These are phyloP conservation scores for Eurosta solidaginis DNA, from an alignment of 1,140 invertebrate genomes.

Conservation along the genomic window DNA sequence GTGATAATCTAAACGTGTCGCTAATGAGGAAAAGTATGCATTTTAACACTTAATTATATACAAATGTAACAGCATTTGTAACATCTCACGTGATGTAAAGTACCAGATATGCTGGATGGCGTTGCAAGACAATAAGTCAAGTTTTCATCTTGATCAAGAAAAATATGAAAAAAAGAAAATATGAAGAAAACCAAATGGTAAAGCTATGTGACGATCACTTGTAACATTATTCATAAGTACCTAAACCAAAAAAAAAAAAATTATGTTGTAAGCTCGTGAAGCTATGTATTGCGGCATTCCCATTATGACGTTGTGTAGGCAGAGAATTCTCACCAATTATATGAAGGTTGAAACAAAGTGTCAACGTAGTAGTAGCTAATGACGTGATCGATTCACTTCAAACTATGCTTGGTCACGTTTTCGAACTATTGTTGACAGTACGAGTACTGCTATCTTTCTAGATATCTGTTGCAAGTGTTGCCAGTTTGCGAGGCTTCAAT, in stretches of 20 bases:
- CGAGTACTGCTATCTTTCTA: too few relatives aligned
- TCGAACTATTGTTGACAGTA: neutral
- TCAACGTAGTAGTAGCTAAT: neutral
- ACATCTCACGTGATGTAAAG: too few relatives aligned
- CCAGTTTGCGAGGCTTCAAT: too few relatives aligned
- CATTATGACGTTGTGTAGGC: neutral
- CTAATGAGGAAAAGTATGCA: neutral
- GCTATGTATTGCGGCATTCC: neutral
- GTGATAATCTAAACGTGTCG: neutral
- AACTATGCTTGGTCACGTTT: constrained; percentile 4
- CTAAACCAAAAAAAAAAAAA: neutral
- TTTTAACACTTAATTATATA: constrained; percentile 13
- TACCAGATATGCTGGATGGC: neutral
- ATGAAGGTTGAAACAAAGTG: neutral
- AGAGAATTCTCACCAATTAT: neutral
- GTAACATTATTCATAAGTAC: neutral
- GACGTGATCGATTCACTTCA: neutral
- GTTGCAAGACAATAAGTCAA: too few relatives aligned
- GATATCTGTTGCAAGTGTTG: too few relatives aligned
- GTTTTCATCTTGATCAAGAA: neutral
- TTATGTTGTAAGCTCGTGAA: neutral
- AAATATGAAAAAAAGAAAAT: neutral
- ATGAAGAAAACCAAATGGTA: neutral
- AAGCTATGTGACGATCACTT: neutral
- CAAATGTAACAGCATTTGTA: neutral